Evolutionary conservation across 1,140 invertebrate genomes (phyloP).

Genomic region (Drusus annulatus): DNA sequence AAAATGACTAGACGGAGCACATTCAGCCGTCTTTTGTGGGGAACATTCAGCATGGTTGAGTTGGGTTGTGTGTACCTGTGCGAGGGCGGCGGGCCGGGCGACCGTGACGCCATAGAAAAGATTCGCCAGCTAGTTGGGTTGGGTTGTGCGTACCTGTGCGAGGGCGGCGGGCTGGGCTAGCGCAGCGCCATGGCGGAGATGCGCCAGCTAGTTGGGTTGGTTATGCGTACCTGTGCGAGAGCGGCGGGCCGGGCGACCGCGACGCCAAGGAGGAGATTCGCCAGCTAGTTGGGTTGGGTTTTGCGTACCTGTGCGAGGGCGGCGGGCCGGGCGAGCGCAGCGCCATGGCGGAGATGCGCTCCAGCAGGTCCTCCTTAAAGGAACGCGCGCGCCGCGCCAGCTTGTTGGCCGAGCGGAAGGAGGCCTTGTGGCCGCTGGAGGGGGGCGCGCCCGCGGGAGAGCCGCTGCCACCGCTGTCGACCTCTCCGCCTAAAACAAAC

Average conservation of each 20-base stretch:
- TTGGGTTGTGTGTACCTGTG: no score
- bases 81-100: no score
- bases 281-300: no score
- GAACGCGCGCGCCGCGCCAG: conserved; percentile 87
- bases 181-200: conserved; percentile 89
- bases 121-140: no score
- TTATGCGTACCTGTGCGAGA: no score
- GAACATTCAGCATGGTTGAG: no score
- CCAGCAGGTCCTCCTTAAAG: conserved; percentile 93
- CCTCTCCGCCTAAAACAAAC: conserved; percentile 56
- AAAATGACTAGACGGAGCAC: no score
- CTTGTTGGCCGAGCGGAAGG: conserved; percentile 81
- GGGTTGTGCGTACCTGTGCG: conserved; percentile 63
- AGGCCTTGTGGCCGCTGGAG: conserved; percentile 74
- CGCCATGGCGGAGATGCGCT: conserved; percentile 89
- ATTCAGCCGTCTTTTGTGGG: no score
- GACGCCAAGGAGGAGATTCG: no score
- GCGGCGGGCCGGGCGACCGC: no score
- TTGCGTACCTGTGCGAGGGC: conserved; percentile 63
- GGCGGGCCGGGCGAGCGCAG: conserved; percentile 78
- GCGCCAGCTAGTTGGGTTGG: no score
- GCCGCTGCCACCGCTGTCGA: conserved; percentile 13
- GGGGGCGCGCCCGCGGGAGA: conserved; percentile 5
- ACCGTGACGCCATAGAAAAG: no score
- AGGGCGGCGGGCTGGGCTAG: conserved; percentile 72